Conservation (phyloP, 2,797 vertebrate genomes). For the Premnoplex brunnescens region DNA sequence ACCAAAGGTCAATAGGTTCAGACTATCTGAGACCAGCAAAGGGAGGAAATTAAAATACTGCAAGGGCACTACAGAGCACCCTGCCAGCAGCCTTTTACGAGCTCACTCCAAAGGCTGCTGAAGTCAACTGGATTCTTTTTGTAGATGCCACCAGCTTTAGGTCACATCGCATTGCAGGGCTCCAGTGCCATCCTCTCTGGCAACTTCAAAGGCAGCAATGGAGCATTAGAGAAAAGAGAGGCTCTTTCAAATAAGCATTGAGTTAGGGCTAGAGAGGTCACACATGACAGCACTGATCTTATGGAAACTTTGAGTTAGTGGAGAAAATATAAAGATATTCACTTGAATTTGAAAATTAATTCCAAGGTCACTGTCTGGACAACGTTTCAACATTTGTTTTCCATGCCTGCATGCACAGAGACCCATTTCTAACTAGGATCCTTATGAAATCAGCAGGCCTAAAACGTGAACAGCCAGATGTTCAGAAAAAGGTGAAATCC, state of each 20-base stretch:
- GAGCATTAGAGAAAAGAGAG: neutral
- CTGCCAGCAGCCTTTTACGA: neutral
- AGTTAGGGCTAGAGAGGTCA: neutral
- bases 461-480: neutral
- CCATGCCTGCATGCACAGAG: neutral
- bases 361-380: constrained; percentile 7
- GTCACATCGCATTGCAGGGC: neutral
- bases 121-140: neutral
- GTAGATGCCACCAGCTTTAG: neutral
- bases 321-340: neutral
- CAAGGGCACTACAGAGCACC: accelerated
- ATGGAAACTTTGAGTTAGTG: neutral
- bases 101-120: neutral
- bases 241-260: neutral
- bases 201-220: neutral
- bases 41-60: neutral
- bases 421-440: neutral
- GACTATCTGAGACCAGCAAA: neutral
- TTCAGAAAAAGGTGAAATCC: constrained; percentile 37
- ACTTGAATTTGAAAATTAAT: neutral
- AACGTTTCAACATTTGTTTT: constrained; percentile 4
- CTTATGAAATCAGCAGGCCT: neutral
- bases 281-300: neutral
- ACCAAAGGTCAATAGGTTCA: neutral
- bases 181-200: neutral